Evolutionary conservation across 2,797 vertebrate genomes (phyloP).

Genomic region (Myotis findleyi): DNA sequence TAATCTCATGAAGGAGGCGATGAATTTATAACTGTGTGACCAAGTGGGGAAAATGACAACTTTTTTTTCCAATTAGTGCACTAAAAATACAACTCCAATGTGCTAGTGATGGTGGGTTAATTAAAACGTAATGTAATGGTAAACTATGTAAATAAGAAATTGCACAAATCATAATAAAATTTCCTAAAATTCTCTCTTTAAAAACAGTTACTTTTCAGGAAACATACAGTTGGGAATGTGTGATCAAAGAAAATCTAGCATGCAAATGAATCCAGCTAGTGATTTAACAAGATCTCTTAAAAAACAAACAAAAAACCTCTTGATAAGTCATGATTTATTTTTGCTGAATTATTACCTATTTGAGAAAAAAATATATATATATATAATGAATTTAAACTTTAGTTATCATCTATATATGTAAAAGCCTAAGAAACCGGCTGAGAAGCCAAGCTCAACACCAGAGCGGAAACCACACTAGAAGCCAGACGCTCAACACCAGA

Average conservation of each 20-base stretch:
- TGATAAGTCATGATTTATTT: background rate
- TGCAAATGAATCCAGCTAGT: background rate
- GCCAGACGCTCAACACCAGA: too few relatives aligned
- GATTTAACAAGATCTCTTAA: background rate
- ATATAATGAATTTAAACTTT: background rate
- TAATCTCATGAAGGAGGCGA: constrained; percentile 82
- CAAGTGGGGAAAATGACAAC: constrained; percentile 80
- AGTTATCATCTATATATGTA: background rate
- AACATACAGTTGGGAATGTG: constrained; percentile 61
- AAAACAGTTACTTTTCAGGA: constrained; percentile 75
- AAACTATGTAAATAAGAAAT: constrained; percentile 83
- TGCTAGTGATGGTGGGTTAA: constrained; percentile 74
- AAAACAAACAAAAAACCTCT: background rate
- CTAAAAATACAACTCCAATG: constrained; percentile 82
- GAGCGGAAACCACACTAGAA: too few relatives aligned
- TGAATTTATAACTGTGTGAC: constrained; percentile 80
- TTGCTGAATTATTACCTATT: constrained; percentile 35
- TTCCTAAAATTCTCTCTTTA: constrained; percentile 71
- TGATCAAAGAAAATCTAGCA: constrained; percentile 74
- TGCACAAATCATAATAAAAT: constrained; percentile 74
- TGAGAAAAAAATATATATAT: background rate
- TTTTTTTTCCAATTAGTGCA: constrained; percentile 75
- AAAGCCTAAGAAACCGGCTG: too few relatives aligned
- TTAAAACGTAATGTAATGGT: constrained; percentile 81
- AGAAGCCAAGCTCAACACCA: too few relatives aligned